Evolutionary conservation across 2,888 invertebrate genomes (phyloP).

Genomic region (Gryllus longicercus): DNA sequence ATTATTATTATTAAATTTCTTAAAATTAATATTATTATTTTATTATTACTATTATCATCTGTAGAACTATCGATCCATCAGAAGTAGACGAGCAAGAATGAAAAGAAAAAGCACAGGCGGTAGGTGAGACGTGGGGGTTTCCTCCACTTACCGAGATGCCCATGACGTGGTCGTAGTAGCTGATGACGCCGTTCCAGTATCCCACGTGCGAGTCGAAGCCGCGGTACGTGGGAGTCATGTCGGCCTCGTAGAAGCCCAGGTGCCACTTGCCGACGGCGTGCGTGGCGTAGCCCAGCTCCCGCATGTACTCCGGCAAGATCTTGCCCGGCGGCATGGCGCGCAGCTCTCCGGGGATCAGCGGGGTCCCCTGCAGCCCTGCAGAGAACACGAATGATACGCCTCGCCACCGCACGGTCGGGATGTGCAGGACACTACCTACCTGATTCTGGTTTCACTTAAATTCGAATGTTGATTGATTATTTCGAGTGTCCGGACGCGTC

Average conservation of each 20-base stretch:
- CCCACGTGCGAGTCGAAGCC: slow-evolving; percentile 53
- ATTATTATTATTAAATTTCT: too few species aligned
- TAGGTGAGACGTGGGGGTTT: background rate
- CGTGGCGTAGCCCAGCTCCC: slow-evolving; percentile 49
- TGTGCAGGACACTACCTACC: too few species aligned
- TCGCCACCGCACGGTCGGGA: too few species aligned
- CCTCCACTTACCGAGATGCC: slow-evolving; percentile 34
- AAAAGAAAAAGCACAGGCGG: too few species aligned
- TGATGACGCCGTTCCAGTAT: slow-evolving; percentile 49
- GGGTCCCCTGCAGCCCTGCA: slow-evolving; percentile 50
- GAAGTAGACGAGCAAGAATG: too few species aligned
- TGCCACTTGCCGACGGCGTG: slow-evolving; percentile 55
- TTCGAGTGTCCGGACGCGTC: too few species aligned
- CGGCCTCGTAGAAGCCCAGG: slow-evolving; percentile 48
- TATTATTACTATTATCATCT: too few species aligned
- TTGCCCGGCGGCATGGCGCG: slow-evolving; percentile 50
- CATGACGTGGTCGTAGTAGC: slow-evolving; percentile 50
- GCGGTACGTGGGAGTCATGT: slow-evolving; percentile 48
- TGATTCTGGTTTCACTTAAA: too few species aligned
- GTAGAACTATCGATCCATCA: too few species aligned
- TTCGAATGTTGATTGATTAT: too few species aligned
- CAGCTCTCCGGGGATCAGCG: slow-evolving; percentile 47
- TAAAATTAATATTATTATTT: too few species aligned
- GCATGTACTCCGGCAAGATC: slow-evolving; percentile 50
- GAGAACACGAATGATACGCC: slow-evolving; percentile 22